These are phyloP conservation scores for Dryomyza anilis DNA, from an alignment of 2,888 invertebrate species.

Conservation along the genomic window DNA sequence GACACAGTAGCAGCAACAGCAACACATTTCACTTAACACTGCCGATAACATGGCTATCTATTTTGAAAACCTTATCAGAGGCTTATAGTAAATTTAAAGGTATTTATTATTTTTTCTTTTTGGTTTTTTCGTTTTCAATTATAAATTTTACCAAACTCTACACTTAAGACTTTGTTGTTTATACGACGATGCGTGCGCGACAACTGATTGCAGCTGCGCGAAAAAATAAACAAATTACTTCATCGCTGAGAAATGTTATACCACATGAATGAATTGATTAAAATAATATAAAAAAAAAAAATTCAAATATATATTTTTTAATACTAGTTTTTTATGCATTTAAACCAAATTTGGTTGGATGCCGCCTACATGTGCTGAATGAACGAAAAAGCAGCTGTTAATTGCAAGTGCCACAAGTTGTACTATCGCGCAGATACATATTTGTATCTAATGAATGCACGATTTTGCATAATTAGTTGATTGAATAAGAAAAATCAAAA, in stretches of 20 bases:
- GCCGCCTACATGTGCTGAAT: neutral
- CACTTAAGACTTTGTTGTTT: no score
- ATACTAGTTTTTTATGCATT: neutral
- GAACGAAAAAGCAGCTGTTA: neutral
- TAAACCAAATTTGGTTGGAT: neutral
- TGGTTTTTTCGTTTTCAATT: no score
- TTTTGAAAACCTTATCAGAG: no score
- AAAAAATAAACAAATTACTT: neutral
- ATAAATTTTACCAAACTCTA: no score
- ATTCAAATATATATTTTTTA: neutral
- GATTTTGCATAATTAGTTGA: neutral
- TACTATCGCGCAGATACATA: neutral
- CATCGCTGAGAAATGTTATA: neutral
- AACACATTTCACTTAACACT: no score
- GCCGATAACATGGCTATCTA: no score
- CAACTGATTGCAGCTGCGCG: no score
- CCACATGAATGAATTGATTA: neutral
- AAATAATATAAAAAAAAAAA: no score
- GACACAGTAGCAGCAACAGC: no score
- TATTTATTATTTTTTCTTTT: no score
- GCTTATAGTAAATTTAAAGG: no score
- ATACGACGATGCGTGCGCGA: no score
- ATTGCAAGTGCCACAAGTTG: constrained; percentile 2
- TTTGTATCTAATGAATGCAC: constrained; percentile 14
- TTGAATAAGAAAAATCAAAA: neutral